Conservation (phyloP, 2,113 vertebrate genomes). For the Ibidorhyncha struthersii region DNA sequence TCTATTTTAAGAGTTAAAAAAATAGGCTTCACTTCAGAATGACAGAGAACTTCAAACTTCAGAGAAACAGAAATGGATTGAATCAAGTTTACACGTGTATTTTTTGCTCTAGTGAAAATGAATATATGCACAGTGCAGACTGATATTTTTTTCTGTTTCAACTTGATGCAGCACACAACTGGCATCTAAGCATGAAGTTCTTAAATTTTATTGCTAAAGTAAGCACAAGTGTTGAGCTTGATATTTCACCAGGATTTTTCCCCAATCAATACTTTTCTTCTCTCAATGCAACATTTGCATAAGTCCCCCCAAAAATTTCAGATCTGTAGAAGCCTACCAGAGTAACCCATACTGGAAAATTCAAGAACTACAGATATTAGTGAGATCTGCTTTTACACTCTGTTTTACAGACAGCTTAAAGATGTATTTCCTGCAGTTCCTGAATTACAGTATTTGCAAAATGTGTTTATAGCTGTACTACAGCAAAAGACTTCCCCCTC, state of each 20-base stretch:
- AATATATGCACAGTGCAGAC: neutral
- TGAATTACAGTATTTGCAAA: neutral
- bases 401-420: neutral
- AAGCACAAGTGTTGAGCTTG: neutral
- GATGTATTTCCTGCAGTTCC: neutral
- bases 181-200: neutral
- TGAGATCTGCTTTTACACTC: neutral
- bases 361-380: neutral
- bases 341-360: neutral
- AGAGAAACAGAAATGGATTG: neutral
- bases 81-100: neutral
- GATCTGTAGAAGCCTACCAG: neutral
- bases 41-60: neutral
- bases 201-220: neutral
- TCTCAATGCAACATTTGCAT: neutral
- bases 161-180: neutral
- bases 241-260: neutral
- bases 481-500: neutral
- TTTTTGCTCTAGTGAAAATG: neutral
- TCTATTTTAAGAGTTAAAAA: neutral
- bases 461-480: neutral
- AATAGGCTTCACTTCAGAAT: neutral
- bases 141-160: neutral
- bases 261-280: neutral
- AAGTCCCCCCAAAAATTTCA: neutral